A percentile compares a stretch with the other conserved stretches of the same genome.
phyloP scores from a whole-genome alignment of 2,797 vertebrate species.

The Hyperoplus lanceolatus region DNA sequence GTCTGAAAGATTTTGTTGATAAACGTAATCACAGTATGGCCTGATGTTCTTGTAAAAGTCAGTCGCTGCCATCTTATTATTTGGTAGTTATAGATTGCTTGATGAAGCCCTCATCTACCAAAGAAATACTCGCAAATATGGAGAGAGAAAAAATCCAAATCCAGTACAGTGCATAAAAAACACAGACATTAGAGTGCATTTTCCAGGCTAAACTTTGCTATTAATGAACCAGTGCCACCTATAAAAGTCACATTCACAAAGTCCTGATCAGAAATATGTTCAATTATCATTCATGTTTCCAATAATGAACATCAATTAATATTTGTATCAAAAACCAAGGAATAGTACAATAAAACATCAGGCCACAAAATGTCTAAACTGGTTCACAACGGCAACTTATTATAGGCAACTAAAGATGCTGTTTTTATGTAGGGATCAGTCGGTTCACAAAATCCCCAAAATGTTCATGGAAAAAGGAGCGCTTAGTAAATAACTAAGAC shows the following conservation, averaged over 20 bases:
- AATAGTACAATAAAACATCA: background rate
- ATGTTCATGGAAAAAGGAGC: background rate
- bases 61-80: conserved; percentile 35
- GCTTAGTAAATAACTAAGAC: background rate
- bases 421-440: background rate
- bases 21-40: conserved; percentile 30
- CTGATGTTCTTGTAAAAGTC: conserved; percentile 12
- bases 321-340: background rate
- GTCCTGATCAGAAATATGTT: background rate
- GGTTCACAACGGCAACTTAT: background rate
- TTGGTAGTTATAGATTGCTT: conserved; percentile 9
- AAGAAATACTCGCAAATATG: background rate
- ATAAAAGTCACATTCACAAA: background rate
- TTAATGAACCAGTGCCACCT: background rate
- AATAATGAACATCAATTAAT: background rate
- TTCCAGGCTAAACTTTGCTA: background rate
- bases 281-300: background rate
- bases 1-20: conserved; percentile 37
- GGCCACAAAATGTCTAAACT: no score
- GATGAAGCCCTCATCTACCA: background rate
- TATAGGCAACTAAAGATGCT: background rate
- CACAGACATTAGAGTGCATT: background rate
- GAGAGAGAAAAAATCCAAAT: background rate
- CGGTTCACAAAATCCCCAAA: background rate
- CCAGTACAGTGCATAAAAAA: background rate